phyloP scores from a whole-genome alignment of 1,140 invertebrate species.

The Hydropsyche tenuis region DNA sequence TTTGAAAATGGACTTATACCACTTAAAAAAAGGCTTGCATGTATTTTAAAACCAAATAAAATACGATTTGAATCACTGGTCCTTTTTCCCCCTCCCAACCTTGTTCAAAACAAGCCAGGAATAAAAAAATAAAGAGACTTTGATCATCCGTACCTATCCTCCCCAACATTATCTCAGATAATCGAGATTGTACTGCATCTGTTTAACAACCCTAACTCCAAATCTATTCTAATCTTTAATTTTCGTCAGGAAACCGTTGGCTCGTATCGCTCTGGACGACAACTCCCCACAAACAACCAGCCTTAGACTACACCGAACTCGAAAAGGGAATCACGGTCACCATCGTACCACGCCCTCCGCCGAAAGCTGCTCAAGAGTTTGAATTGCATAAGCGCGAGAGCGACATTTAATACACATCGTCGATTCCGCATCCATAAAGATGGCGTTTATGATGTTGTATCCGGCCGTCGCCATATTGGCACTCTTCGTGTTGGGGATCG shows the following conservation, averaged over 20 bases:
- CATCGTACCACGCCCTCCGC: conserved; percentile 25
- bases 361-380: conserved; percentile 64
- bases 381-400: conserved; percentile 82
- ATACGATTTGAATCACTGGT: too few species aligned
- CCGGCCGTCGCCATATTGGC: conserved; percentile 75
- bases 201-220: neutral
- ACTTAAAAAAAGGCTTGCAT: too few species aligned
- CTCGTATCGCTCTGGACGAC: conserved; percentile 81
- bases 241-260: conserved; percentile 76
- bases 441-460: conserved; percentile 75
- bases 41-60: too few species aligned
- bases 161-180: too few species aligned
- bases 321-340: conserved; percentile 59
- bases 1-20: too few species aligned
- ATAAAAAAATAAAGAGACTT: too few species aligned
- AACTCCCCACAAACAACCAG: conserved; percentile 82
- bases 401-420: conserved; percentile 69
- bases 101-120: too few species aligned
- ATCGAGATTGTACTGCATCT: conserved; percentile 25
- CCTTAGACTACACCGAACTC: conserved; percentile 78
- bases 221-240: too few species aligned
- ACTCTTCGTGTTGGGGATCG: conserved; percentile 75
- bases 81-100: too few species aligned
- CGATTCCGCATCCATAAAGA: conserved; percentile 53
- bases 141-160: too few species aligned